Percentiles rank a stretch among this genome's conserved stretches.
Evolutionary conservation across 2,797 vertebrate species (phyloP).

Genomic region (Odontamblyopus lacepedii): DNA sequence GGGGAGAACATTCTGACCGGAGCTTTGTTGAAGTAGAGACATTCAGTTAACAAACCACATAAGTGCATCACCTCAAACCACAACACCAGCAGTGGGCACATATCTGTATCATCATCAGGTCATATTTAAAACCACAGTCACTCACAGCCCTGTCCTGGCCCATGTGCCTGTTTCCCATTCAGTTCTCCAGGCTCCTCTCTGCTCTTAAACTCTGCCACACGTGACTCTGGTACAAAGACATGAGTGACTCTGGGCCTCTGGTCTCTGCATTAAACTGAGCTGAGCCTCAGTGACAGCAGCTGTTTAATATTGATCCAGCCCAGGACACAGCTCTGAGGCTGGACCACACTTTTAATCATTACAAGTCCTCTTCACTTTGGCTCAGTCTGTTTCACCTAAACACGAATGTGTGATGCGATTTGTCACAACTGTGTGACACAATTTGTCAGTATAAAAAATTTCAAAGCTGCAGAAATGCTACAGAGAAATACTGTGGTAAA

Average conservation of each 20-base stretch:
- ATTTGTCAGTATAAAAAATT: no score
- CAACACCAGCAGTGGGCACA: no score
- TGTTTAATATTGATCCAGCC: conserved; percentile 55
- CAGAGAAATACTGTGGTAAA: no score
- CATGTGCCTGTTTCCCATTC: neutral
- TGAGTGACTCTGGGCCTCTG: conserved; percentile 24
- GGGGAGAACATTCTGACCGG: no score
- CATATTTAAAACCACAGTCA: no score
- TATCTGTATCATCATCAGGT: no score
- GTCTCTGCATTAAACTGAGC: conserved; percentile 47
- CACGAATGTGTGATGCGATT: neutral
- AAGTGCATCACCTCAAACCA: no score
- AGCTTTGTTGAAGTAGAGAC: neutral
- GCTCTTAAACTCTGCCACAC: conserved; percentile 6
- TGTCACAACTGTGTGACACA: neutral
- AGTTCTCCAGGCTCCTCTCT: neutral
- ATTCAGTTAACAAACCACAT: no score
- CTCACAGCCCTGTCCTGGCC: neutral
- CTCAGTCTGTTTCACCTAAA: neutral
- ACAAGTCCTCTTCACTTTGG: neutral
- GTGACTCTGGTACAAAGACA: neutral
- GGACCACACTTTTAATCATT: conserved; percentile 28
- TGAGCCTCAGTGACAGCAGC: conserved; percentile 51
- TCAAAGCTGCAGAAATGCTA: no score
- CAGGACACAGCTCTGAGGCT: conserved; percentile 24